These are phyloP conservation scores for Lota lota DNA, from an alignment of 2,113 vertebrate species.

Conservation along the genomic window DNA sequence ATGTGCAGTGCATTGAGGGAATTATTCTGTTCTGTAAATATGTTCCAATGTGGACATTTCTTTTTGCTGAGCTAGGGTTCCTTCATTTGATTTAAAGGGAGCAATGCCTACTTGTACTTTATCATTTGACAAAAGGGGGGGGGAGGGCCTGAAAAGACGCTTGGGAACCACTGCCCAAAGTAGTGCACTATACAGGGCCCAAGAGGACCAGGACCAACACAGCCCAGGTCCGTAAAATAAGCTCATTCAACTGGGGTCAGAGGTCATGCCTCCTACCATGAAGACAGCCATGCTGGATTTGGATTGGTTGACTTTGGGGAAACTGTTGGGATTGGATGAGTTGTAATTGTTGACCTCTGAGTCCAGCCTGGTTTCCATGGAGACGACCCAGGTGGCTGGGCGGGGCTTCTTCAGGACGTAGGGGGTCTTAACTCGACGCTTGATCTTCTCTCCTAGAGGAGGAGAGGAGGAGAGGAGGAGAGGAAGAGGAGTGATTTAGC, in stretches of 20 bases:
- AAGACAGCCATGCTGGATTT: conserved; percentile 90
- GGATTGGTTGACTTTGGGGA: conserved; percentile 57
- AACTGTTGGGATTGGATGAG: conserved; percentile 21
- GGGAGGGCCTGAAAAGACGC: too few species aligned
- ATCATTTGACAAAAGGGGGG: too few species aligned
- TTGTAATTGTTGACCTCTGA: conserved; percentile 74
- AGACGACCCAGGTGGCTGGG: conserved; percentile 90
- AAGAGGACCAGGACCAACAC: too few species aligned
- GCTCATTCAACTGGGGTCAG: conserved; percentile 46
- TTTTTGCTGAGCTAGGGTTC: too few species aligned
- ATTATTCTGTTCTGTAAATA: too few species aligned
- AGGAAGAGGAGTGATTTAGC: not conserved
- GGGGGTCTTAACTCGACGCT: conserved; percentile 92
- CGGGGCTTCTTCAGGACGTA: conserved; percentile 93
- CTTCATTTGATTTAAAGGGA: too few species aligned
- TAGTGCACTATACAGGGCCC: too few species aligned
- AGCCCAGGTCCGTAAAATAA: not conserved
- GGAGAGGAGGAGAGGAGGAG: conserved; percentile 1
- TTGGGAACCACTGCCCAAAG: too few species aligned
- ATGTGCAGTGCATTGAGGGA: too few species aligned
- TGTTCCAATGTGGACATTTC: too few species aligned
- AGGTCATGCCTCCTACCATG: conserved; percentile 74
- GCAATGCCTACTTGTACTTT: too few species aligned
- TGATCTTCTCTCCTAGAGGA: conserved; percentile 85
- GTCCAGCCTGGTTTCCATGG: conserved; percentile 80